These are phyloP conservation scores for Phyto melanocephala DNA, from an alignment of 2,888 invertebrate species.

Conservation along the genomic window DNA sequence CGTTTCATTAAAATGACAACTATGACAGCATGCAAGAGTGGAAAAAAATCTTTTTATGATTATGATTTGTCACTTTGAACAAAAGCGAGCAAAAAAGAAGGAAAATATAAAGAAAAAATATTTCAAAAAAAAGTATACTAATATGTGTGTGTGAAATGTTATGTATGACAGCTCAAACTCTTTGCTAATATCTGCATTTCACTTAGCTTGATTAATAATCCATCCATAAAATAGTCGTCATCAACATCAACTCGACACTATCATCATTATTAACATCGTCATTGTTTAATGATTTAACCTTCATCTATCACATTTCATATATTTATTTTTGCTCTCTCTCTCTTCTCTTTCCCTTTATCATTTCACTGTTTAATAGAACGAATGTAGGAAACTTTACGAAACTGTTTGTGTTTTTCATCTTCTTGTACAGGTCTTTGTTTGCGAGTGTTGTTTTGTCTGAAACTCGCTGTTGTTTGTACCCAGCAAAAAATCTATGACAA, in stretches of 20 bases:
- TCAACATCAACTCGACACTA: not conserved
- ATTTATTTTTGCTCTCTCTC: not conserved
- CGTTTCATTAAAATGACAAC: not conserved
- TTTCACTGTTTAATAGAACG: not conserved
- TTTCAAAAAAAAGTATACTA: too few relatives aligned
- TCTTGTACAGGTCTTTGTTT: not conserved
- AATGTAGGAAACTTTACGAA: not conserved
- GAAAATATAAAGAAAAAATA: too few relatives aligned
- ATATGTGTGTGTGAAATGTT: not conserved
- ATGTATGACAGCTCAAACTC: not conserved
- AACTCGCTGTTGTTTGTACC: conserved; percentile 18
- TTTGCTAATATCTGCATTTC: conserved; percentile 6
- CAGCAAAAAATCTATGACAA: too few relatives aligned
- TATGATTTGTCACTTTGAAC: not conserved
- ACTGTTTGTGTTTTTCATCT: not conserved
- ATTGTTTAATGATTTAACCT: conserved; percentile 33
- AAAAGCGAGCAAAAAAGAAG: too few relatives aligned
- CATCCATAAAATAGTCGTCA: not conserved
- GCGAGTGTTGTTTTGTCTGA: conserved; percentile 24
- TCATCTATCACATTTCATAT: conserved; percentile 28
- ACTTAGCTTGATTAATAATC: conserved; percentile 51
- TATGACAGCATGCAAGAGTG: not conserved
- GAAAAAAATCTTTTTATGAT: not conserved
- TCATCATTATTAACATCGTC: conserved; percentile 5
- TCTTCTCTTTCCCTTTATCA: too few relatives aligned